Evolutionary conservation across 1,140 invertebrate genomes (phyloP), one percentile per base, ranked within the genome.

Genomic region (Trichoplusia ni): DNA sequence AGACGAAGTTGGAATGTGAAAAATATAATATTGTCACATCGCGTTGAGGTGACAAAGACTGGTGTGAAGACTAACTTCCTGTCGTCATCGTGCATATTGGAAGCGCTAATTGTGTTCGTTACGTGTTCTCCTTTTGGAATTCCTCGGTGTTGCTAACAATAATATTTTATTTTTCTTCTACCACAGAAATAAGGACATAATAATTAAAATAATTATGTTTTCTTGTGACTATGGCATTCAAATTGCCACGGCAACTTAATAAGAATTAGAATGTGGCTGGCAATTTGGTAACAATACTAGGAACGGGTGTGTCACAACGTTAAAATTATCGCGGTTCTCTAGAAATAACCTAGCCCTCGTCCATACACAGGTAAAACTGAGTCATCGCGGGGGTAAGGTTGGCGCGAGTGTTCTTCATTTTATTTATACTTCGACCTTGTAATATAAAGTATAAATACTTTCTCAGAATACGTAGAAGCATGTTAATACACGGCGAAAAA

Each of bases 401-500:
- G 67, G 73, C 54, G 29, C 53, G 42, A 38, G 13, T 56, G 58
- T 58, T 42, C 70, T 63, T 72, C 72, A 70, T 74, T 76, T 77
- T 79, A 79, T 79, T 78, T 78, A 72, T 78, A 75, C 61, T 53
- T 42, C 53, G 73, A 65, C 76, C 76, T 75, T 75, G 73, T 70
- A 29, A 60, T 69, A 69, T 46, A 70, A 67, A 65, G 46, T 44
- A 61, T 60, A 63, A 68, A 66, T 62, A 63, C 44, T 65, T 63
- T 66, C 49, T 65, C 27, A 44, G 53, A 65, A 64, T 23, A 51
- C 31, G 47, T 14, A 53, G 29, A 37, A 25, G 49, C 49, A 53
- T 51, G 18, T 35, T 51, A 33, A 21, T 37, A 53, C 21, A 31
- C 23, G 27, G 49, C 23, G 27, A 54, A 38, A 38, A 37, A 25